These are phyloP conservation scores for Sander lucioperca DNA, from an alignment of 2,113 vertebrate species.

Conservation along the genomic window DNA sequence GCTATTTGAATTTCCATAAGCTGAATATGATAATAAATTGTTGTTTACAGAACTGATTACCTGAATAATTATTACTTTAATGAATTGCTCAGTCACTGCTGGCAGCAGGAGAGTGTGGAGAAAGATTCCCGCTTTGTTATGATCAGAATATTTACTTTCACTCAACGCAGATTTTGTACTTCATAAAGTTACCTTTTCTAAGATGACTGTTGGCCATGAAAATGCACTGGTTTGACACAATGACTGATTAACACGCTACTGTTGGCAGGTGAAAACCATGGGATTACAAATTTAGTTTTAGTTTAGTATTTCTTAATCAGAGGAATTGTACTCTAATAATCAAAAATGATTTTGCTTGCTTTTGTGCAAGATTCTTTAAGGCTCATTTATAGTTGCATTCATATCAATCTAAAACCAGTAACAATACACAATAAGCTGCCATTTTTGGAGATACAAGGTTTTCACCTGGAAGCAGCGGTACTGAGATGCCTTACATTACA, in stretches of 20 bases:
- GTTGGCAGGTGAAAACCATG: constrained; percentile 42
- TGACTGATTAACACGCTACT: constrained; percentile 39
- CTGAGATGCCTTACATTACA: constrained; percentile 49
- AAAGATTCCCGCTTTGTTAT: constrained; percentile 29
- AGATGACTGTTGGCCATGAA: constrained; percentile 73
- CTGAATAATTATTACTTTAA: constrained; percentile 19
- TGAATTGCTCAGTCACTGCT: constrained; percentile 21
- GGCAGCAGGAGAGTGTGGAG: constrained; percentile 11
- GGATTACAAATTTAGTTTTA: neutral
- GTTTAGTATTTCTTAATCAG: neutral
- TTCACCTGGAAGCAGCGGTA: constrained; percentile 41
- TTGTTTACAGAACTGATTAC: constrained; percentile 58
- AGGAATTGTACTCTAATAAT: neutral
- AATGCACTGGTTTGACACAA: constrained; percentile 74
- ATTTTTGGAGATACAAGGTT: constrained; percentile 5
- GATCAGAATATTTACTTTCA: constrained; percentile 19
- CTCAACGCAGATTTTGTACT: constrained; percentile 19
- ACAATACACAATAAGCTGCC: neutral
- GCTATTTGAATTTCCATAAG: constrained; percentile 57
- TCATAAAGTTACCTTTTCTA: constrained; percentile 21
- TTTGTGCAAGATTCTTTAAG: neutral
- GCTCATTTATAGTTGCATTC: neutral
- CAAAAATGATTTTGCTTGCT: neutral
- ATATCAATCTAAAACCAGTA: neutral
- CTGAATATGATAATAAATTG: constrained; percentile 47